Evolutionary conservation across 1,140 invertebrate genomes (phyloP).

Genomic region (Triops longicaudatus): DNA sequence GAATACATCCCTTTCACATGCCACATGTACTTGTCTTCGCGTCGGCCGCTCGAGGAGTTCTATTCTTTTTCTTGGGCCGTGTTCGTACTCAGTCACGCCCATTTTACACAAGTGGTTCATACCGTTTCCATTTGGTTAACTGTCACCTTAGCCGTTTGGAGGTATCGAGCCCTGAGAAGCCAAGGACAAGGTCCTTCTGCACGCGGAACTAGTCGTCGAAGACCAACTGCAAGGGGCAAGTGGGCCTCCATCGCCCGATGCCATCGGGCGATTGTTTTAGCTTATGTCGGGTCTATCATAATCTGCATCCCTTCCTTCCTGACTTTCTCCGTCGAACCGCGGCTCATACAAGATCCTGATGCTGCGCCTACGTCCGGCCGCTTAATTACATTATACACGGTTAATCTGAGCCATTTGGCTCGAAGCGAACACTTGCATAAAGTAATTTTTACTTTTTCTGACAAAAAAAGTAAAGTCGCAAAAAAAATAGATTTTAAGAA

Average conservation of each 20-base stretch:
- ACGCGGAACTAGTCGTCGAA: conserved; percentile 49
- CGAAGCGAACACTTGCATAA: background rate
- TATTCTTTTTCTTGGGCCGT: conserved; percentile 68
- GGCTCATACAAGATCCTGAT: conserved; percentile 23
- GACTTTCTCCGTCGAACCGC: conserved; percentile 49
- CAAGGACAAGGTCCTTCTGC: background rate
- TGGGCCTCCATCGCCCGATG: conserved; percentile 9
- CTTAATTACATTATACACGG: background rate
- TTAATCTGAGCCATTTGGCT: background rate
- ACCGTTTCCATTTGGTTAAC: conserved; percentile 89
- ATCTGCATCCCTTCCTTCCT: conserved; percentile 79
- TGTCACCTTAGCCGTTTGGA: conserved; percentile 82
- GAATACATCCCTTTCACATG: conserved; percentile 84
- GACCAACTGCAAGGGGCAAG: background rate
- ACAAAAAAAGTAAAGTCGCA: background rate
- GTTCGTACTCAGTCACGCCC: conserved; percentile 72
- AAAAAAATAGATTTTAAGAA: too few species aligned
- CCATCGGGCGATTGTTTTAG: conserved; percentile 57
- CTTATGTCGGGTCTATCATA: conserved; percentile 71
- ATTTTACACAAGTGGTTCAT: conserved; percentile 71
- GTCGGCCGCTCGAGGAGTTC: conserved; percentile 40
- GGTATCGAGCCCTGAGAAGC: conserved; percentile 69
- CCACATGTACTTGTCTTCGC: conserved; percentile 59
- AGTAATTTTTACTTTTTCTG: background rate
- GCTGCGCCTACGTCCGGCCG: background rate